Evolutionary conservation across 2,888 invertebrate species (phyloP).

Genomic region (Punctoribates punctum): DNA sequence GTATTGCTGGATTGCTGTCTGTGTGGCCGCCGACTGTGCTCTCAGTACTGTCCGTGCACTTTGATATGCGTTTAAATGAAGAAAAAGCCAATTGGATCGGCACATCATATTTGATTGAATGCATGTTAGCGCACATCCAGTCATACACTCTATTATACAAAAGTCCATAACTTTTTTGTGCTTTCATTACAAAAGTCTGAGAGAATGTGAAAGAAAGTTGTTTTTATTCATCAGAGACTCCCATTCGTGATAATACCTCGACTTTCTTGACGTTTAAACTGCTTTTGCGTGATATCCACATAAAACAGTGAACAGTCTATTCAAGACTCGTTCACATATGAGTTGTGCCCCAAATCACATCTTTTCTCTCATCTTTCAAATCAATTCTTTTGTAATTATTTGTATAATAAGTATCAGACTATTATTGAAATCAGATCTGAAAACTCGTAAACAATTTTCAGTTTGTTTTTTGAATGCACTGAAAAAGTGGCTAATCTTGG

Average conservation of each 20-base stretch:
- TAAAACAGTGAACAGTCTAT: not conserved
- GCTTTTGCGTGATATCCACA: conserved; percentile 1
- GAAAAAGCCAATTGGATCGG: not conserved
- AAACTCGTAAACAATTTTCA: not conserved
- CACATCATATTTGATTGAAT: conserved; percentile 3
- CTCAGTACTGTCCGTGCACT: not conserved
- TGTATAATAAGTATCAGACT: no score
- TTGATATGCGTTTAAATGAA: not conserved
- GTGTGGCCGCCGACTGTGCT: conserved; percentile 6
- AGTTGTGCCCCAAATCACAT: no score
- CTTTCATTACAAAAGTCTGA: not conserved
- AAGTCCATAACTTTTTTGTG: not conserved
- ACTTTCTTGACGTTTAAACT: conserved; percentile 9
- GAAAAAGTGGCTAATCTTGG: no score
- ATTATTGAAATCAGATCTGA: no score
- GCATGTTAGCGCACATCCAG: not conserved
- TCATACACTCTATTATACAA: not conserved
- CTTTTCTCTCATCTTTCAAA: no score
- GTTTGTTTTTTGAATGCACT: not conserved
- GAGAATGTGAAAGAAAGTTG: not conserved
- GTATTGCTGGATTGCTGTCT: not conserved
- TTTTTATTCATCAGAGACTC: not conserved
- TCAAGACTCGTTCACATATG: no score
- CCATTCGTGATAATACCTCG: conserved; percentile 2
- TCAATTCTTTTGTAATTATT: no score